A percentile compares a stretch with the other conserved stretches of the same genome.
Conservation (phyloP, 2,888 invertebrate genomes). For the Lucinisca nassula region DNA sequence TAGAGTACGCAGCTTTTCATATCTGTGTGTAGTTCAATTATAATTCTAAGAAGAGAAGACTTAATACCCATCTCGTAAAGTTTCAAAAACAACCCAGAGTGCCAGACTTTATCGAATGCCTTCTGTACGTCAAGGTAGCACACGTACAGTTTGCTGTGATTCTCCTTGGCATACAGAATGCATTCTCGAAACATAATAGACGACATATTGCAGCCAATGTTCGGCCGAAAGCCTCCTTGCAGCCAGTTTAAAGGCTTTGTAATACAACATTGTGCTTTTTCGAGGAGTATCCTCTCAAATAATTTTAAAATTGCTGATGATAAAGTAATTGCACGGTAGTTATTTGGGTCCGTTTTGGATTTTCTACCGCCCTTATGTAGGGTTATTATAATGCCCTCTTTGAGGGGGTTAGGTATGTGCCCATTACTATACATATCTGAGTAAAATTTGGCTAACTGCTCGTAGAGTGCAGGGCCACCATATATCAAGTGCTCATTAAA, state of each 20-base stretch:
- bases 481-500: not conserved
- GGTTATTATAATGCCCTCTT: conserved; percentile 12
- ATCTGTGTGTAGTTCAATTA: not conserved
- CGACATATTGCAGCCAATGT: conserved; percentile 12
- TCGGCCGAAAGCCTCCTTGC: conserved; percentile 2
- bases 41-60: not conserved
- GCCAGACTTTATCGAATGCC: conserved; percentile 16
- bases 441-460: not conserved
- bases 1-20: not conserved
- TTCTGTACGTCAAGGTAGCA: conserved; percentile 19
- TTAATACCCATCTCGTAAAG: not conserved
- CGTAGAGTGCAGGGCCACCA: not conserved
- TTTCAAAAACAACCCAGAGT: conserved; percentile 17
- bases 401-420: not conserved
- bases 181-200: conserved; percentile 2
- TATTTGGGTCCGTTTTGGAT: not conserved
- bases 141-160: not conserved
- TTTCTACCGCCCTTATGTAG: conserved; percentile 16
- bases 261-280: not conserved
- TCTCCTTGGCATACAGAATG: conserved; percentile 10
- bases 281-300: conserved; percentile 2
- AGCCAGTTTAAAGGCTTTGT: not conserved
- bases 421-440: not conserved
- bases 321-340: conserved; percentile 2
- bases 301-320: conserved; percentile 17